Evolutionary conservation across 2,888 invertebrate genomes (phyloP).

Genomic region (Isoperla grammatica): DNA sequence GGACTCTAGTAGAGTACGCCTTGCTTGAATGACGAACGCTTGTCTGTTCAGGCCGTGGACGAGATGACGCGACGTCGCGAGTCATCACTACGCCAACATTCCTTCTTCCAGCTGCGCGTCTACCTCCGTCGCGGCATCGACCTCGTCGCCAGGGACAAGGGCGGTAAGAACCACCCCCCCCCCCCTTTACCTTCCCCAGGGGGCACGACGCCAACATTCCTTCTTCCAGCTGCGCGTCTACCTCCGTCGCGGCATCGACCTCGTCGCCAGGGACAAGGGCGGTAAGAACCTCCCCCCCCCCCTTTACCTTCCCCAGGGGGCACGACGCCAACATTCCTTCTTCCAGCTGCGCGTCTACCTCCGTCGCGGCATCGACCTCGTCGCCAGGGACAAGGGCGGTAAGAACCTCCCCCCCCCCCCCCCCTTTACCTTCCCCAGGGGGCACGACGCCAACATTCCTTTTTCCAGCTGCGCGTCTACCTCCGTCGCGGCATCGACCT

Average conservation of each 20-base stretch:
- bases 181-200: not conserved
- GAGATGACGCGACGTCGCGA: constrained; percentile 66
- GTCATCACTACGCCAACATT: constrained; percentile 71
- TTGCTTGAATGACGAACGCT: too few relatives aligned
- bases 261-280: constrained; percentile 92
- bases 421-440: too few relatives aligned
- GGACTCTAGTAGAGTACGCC: too few relatives aligned
- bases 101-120: constrained; percentile 87
- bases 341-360: constrained; percentile 87
- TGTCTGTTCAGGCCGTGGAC: constrained; percentile 63
- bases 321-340: constrained; percentile 85
- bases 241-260: constrained; percentile 79
- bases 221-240: constrained; percentile 90
- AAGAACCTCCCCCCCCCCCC: too few relatives aligned
- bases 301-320: too few relatives aligned
- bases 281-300: constrained; percentile 55
- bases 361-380: constrained; percentile 79
- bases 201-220: constrained; percentile 60
- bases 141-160: constrained; percentile 90
- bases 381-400: constrained; percentile 95
- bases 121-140: constrained; percentile 84
- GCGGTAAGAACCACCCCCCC: constrained; percentile 61
- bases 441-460: constrained; percentile 84
- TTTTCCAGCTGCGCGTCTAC: constrained; percentile 87
- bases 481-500: constrained; percentile 83